A percentile compares a stretch with the other conserved stretches of the same genome.
phyloP scores from a whole-genome alignment of 30 jellyfish, hydroid and myxozoan species.

The Aurelia coerulea region DNA sequence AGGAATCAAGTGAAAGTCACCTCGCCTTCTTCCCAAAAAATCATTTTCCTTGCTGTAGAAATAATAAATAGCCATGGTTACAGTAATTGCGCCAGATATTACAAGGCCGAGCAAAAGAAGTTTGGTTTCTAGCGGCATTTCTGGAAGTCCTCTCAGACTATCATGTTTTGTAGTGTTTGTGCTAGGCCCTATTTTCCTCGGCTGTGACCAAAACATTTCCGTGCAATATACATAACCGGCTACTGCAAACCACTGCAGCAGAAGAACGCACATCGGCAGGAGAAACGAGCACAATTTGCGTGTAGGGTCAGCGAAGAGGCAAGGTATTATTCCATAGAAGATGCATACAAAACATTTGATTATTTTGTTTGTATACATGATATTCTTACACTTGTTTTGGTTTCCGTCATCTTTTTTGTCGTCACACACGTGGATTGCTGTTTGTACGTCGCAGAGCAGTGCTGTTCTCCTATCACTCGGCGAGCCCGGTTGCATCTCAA shows the following conservation, averaged over 20 bases:
- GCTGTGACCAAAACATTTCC: slow-evolving; percentile 38
- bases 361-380: slow-evolving; percentile 31
- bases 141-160: slow-evolving; percentile 8
- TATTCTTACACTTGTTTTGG: neutral
- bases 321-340: slow-evolving; percentile 45
- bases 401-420: neutral
- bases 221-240: slow-evolving; percentile 44
- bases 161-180: too few relatives aligned
- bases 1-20: slow-evolving; percentile 31
- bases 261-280: slow-evolving; percentile 11
- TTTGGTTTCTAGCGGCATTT: slow-evolving; percentile 30
- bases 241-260: slow-evolving; percentile 47
- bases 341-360: slow-evolving; percentile 31
- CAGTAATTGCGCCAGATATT: slow-evolving; percentile 47
- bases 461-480: too few relatives aligned
- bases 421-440: neutral
- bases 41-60: slow-evolving; percentile 26
- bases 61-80: slow-evolving; percentile 40
- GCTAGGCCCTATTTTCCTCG: neutral
- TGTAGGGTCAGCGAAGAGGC: slow-evolving; percentile 16
- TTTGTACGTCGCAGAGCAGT: too few relatives aligned
- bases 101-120: slow-evolving; percentile 50
- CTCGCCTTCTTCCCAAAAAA: neutral
- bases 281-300: neutral
- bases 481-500: too few relatives aligned